Percentiles rank a stretch among this genome's conserved stretches.
Evolutionary conservation across 1,140 invertebrate species (phyloP).

Genomic region (Vanessa tameamea): DNA sequence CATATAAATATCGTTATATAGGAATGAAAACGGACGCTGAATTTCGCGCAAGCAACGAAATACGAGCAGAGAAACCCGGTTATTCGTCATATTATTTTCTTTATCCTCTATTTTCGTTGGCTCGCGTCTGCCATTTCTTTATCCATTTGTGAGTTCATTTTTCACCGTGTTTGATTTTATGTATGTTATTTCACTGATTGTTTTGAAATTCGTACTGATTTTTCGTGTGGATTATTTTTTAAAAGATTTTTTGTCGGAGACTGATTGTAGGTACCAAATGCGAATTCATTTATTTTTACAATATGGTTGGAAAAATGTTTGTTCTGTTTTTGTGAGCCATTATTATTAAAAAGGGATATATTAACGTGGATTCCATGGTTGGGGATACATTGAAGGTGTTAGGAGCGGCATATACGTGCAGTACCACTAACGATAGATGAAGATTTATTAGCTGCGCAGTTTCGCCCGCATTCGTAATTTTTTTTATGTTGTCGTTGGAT

Average conservation of each 20-base stretch:
- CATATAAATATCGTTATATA: neutral
- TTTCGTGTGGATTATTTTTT: neutral
- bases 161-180: neutral
- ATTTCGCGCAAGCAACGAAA: constrained; percentile 12
- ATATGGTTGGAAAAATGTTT: no score
- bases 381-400: no score
- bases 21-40: constrained; percentile 6
- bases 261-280: no score
- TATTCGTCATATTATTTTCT: constrained; percentile 32
- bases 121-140: constrained; percentile 13
- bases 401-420: no score
- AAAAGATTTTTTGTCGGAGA: neutral
- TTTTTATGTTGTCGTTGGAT: no score
- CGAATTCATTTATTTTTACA: no score
- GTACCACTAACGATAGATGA: no score
- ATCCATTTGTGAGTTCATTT: neutral
- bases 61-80: constrained; percentile 15
- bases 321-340: no score
- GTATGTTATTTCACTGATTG: neutral
- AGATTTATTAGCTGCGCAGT: no score
- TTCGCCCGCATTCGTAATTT: no score
- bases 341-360: no score
- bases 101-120: constrained; percentile 17
- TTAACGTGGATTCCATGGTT: no score
- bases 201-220: constrained; percentile 2